A percentile compares a stretch with the other conserved stretches of the same genome.
Conservation (phyloP, 2,113 vertebrate species). For the Laticauda laticaudata region DNA sequence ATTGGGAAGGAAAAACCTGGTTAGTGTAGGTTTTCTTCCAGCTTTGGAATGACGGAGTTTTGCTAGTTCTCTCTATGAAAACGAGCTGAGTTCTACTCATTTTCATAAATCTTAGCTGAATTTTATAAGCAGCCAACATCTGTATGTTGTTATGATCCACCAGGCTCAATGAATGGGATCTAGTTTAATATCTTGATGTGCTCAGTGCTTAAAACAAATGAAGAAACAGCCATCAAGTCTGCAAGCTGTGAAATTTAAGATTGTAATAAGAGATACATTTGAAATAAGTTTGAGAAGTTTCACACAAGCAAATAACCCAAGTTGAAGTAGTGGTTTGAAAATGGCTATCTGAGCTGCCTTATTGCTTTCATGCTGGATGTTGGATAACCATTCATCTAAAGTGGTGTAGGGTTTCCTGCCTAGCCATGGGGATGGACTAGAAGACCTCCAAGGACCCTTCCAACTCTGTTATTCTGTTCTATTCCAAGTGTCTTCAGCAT, state of each 20-base stretch:
- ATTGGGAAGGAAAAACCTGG: neutral
- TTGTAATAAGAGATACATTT: neutral
- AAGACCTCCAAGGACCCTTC: too few relatives aligned
- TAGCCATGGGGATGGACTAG: too few relatives aligned
- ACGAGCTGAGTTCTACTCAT: neutral
- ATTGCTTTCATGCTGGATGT: neutral
- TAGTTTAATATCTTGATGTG: neutral
- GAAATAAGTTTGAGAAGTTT: neutral
- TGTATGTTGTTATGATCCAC: neutral
- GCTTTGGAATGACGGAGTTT: neutral
- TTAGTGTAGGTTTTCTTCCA: neutral
- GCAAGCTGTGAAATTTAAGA: neutral
- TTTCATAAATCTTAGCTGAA: neutral
- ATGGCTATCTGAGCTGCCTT: accelerated
- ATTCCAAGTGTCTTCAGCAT: neutral
- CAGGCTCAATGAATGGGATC: neutral
- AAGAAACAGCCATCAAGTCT: neutral
- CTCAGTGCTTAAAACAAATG: neutral
- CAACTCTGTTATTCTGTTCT: too few relatives aligned
- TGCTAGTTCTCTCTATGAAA: neutral
- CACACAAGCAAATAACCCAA: neutral
- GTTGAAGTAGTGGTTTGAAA: neutral
- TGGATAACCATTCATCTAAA: too few relatives aligned
- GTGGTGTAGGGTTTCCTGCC: too few relatives aligned
- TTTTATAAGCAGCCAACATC: neutral